These are phyloP conservation scores for Delphinus delphis DNA, from an alignment of 2,113 vertebrate genomes.

Conservation along the genomic window DNA sequence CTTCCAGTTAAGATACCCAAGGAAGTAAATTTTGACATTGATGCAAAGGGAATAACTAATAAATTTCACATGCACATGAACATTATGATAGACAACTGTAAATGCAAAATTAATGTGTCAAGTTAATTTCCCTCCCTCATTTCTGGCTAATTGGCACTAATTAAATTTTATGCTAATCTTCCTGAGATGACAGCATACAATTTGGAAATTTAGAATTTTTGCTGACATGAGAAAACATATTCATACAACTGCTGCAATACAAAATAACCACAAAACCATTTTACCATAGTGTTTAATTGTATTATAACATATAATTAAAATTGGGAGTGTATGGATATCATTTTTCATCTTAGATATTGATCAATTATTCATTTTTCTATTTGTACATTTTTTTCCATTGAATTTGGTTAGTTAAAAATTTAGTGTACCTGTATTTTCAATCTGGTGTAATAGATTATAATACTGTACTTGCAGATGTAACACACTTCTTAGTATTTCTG, in stretches of 20 bases:
- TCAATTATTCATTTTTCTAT: background rate
- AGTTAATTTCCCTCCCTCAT: conserved; percentile 43
- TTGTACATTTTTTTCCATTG: background rate
- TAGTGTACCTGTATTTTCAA: background rate
- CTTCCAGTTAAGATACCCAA: background rate
- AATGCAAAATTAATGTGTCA: conserved; percentile 62
- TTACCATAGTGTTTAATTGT: background rate
- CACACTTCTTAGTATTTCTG: background rate
- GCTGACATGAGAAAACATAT: conserved; percentile 7
- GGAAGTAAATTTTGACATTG: conserved; percentile 37
- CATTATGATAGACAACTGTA: conserved; percentile 19
- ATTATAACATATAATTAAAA: conserved; percentile 16
- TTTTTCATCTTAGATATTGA: background rate
- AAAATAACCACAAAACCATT: conserved; percentile 14
- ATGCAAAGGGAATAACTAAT: conserved; percentile 27
- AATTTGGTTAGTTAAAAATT: background rate
- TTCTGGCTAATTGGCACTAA: conserved; percentile 56
- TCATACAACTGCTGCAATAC: background rate
- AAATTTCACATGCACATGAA: background rate
- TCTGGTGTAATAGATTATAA: background rate
- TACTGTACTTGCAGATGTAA: background rate
- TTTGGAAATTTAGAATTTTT: conserved; percentile 51
- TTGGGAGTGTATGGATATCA: background rate
- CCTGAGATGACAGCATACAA: background rate
- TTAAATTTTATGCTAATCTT: conserved; percentile 59